phyloP scores from a whole-genome alignment of 1,140 invertebrate genomes.

The Camponotus floridanus region DNA sequence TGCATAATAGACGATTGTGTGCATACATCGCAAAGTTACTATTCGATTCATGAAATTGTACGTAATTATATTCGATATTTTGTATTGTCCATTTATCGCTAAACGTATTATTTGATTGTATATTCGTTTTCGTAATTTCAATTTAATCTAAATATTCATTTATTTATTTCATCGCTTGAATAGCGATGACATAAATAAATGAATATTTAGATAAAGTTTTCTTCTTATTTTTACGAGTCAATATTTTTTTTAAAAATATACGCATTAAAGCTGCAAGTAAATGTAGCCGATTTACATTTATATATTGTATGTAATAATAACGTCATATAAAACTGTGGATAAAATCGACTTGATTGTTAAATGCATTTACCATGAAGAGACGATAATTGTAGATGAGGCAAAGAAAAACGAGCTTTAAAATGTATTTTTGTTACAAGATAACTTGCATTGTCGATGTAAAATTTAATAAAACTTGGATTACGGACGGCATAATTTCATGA shows the following conservation, averaged over 20 bases:
- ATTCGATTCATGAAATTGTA: constrained; percentile 42
- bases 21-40: constrained; percentile 30
- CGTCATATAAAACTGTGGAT: not conserved
- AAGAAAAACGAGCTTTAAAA: too few species aligned
- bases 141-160: too few species aligned
- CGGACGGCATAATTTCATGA: too few species aligned
- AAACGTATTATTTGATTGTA: not conserved
- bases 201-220: not conserved
- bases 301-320: not conserved
- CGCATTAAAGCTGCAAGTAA: not conserved
- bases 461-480: constrained; percentile 7
- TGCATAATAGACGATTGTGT: not conserved
- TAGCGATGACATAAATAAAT: not conserved
- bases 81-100: not conserved
- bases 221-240: not conserved
- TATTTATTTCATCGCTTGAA: not conserved
- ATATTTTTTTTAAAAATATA: not conserved
- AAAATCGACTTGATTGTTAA: not conserved
- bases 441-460: not conserved
- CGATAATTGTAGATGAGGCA: too few species aligned
- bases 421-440: too few species aligned
- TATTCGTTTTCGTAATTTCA: not conserved
- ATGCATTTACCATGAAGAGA: too few species aligned
- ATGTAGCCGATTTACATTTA: not conserved
- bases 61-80: not conserved